Conservation (phyloP, 2,113 vertebrate species). For the Turnix velox region DNA sequence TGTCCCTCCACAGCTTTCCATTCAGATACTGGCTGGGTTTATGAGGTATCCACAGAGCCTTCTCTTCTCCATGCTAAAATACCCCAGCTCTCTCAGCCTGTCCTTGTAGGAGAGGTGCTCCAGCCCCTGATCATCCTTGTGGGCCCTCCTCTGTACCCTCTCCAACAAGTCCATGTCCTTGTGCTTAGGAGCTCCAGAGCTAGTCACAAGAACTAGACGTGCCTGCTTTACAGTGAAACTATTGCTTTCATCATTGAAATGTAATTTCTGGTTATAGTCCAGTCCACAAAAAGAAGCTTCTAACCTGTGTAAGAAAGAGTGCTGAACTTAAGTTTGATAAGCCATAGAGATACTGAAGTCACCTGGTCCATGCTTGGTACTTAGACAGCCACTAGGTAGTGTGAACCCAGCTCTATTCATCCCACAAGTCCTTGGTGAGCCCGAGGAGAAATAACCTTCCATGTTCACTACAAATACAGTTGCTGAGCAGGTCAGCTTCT, state of each 20-base stretch:
- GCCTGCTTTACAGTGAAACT: background rate
- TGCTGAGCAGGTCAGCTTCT: background rate
- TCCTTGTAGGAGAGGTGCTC: too few species aligned
- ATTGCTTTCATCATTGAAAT: background rate
- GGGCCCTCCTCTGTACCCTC: too few species aligned
- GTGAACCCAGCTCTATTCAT: background rate
- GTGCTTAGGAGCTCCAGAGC: too few species aligned
- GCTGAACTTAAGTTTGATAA: background rate
- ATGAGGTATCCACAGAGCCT: too few species aligned
- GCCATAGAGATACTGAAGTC: background rate
- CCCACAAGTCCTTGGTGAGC: background rate
- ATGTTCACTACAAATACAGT: background rate
- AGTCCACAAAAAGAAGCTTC: background rate
- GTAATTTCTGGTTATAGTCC: background rate
- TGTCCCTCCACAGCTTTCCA: too few species aligned
- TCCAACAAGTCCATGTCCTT: too few species aligned
- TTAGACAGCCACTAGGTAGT: background rate
- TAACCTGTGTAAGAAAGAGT: background rate
- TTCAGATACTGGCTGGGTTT: too few species aligned
- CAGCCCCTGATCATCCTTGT: too few species aligned
- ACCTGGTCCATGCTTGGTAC: fast-evolving
- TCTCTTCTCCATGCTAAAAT: too few species aligned
- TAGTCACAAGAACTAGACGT: too few species aligned
- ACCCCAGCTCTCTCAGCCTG: too few species aligned
- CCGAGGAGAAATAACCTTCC: background rate